These are phyloP conservation scores for Matsumyia berberina DNA, from an alignment of 2,888 invertebrate species.

Conservation along the genomic window DNA sequence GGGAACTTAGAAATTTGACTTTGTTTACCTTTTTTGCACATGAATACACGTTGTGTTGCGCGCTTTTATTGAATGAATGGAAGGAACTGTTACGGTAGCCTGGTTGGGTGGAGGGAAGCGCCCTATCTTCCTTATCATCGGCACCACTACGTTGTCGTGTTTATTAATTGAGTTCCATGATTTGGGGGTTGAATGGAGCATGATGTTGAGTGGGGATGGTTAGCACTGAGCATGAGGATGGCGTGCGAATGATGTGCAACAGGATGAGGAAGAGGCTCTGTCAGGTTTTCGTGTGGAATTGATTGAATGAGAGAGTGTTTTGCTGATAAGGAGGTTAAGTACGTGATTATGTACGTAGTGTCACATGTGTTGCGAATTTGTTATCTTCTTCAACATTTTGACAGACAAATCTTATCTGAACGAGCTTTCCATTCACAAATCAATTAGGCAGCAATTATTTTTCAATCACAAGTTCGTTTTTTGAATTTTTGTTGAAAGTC, in stretches of 20 bases:
- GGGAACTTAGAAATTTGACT: conserved; percentile 24
- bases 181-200: conserved; percentile 2
- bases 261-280: neutral
- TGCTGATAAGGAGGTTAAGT: conserved; percentile 14
- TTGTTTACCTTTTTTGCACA: conserved; percentile 52
- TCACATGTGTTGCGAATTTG: neutral
- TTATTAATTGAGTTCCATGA: conserved; percentile 18
- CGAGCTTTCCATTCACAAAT: conserved; percentile 21
- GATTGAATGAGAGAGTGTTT: conserved; percentile 7
- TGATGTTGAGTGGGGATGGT: neutral
- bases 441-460: conserved; percentile 13
- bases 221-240: neutral
- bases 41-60: conserved; percentile 9
- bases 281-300: conserved; percentile 23
- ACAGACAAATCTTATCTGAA: conserved; percentile 26
- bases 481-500: neutral
- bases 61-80: conserved; percentile 37
- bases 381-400: neutral
- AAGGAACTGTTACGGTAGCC: neutral
- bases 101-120: conserved; percentile 1
- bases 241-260: conserved; percentile 8
- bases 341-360: neutral
- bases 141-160: conserved; percentile 21
- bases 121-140: conserved; percentile 2
- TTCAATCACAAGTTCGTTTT: conserved; percentile 15